Evolutionary conservation across 2,888 invertebrate species (phyloP), one percentile per base, ranked within the genome.

Genomic region (Balanococcus diminutus): DNA sequence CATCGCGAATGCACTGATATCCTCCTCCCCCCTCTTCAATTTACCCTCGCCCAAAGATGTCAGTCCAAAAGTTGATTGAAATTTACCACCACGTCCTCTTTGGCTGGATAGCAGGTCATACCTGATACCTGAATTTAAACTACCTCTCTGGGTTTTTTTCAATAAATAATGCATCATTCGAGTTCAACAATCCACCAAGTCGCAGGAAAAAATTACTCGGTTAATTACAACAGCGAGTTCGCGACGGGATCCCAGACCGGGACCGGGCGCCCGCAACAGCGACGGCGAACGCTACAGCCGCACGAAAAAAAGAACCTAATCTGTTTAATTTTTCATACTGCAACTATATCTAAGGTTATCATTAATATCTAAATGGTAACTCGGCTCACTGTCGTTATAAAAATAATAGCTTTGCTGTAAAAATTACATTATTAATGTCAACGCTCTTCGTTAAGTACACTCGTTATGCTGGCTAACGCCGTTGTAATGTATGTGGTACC

Each of bases 361-460:
- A 36, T 79, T 79, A 79, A 5, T 79, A 79, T 79, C 75, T 36
- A 36, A 72, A 72, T 72, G 19, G 75, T 72, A 61, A 46, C 46
- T 72, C 16, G n/a, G 19, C 22, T 4, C n/a, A n/a, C 32, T 79
- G 8, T 79, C 36, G 28, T 79, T 72, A 72, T 32, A 19, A 79
- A 79, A 79, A 79, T 79, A 36, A 79, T 79, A 36, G 36, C 75
- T 79, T 79, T 19, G 75, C 32, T n/a, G 36, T 79, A 19, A 79
- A 79, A 79, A 79, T 79, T 79, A 36, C 75, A 79, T 79, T 79
- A 79, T 36, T 79, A 79, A 79, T 79, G 75, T 79, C 75, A 75
- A 36, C 36, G 75, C 32, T 75, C 75, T 75, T 19, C 19, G 75
- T 75, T 72, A 75, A 75, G 28, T 79, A 79, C 19, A 28, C 75